Evolutionary conservation across 2,113 vertebrate species (phyloP).

Genomic region (Sclerurus mexicanus): DNA sequence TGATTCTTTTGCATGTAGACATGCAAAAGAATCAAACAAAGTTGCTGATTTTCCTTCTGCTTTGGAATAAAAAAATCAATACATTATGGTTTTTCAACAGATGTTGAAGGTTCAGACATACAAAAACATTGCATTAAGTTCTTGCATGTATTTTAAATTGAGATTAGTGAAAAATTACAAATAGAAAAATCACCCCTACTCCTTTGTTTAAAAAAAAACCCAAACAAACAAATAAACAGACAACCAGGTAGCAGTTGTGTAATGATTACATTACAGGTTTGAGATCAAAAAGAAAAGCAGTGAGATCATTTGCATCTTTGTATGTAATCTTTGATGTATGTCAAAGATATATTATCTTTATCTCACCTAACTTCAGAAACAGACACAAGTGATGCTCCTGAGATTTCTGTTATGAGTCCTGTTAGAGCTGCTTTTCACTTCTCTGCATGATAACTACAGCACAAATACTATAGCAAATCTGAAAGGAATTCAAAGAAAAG

Average conservation of each 20-base stretch:
- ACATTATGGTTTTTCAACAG: neutral
- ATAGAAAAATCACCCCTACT: neutral
- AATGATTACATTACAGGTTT: neutral
- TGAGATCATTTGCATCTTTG: neutral
- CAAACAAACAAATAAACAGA: no score
- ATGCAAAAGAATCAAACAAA: neutral
- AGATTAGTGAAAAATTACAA: neutral
- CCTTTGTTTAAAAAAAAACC: no score
- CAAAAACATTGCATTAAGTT: neutral
- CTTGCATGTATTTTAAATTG: neutral
- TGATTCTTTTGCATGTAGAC: no score
- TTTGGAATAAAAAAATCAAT: neutral
- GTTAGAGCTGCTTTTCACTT: neutral
- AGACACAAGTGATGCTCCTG: neutral
- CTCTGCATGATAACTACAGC: neutral
- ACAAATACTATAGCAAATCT: neutral
- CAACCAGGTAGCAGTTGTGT: no score
- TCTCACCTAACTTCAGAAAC: neutral
- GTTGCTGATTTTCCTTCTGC: neutral
- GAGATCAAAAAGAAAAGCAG: neutral
- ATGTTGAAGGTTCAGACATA: neutral
- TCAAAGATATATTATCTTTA: neutral
- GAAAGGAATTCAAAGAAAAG: neutral
- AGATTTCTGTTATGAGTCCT: neutral
- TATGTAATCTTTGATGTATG: neutral